Conservation (phyloP, 2,888 invertebrate genomes). For the Pilophorus perplexus region DNA sequence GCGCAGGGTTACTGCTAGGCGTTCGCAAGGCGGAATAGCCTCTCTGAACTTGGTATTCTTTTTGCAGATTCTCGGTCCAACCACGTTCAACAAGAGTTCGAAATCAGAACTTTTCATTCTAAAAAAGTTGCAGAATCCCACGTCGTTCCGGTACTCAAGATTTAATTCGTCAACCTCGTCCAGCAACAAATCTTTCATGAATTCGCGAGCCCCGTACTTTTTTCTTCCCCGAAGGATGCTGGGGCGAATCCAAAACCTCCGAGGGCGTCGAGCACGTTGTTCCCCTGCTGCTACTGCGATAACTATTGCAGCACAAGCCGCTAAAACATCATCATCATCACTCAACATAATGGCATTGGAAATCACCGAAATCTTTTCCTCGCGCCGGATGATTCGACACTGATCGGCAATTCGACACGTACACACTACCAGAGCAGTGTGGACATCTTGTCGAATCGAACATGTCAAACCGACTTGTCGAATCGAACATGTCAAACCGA, state of each 20-base stretch:
- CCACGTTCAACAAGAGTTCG: slow-evolving; percentile 1
- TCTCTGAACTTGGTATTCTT: slow-evolving; percentile 4
- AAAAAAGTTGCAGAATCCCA: slow-evolving; percentile 16
- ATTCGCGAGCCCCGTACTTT: slow-evolving; percentile 4
- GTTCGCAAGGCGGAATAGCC: not conserved
- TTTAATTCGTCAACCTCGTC: slow-evolving; percentile 18
- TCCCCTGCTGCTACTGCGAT: slow-evolving; percentile 7
- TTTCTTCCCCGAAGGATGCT: slow-evolving; percentile 18
- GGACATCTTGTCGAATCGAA: slow-evolving; percentile 7
- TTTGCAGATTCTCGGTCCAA: not conserved
- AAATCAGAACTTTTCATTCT: slow-evolving; percentile 5
- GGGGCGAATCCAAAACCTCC: slow-evolving; percentile 8
- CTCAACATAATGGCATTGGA: slow-evolving; percentile 14
- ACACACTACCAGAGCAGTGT: slow-evolving; percentile 11
- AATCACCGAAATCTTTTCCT: slow-evolving; percentile 15
- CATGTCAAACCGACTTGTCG: slow-evolving; percentile 8
- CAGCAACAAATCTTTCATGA: not conserved
- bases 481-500: slow-evolving; percentile 13
- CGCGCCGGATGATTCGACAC: slow-evolving; percentile 11
- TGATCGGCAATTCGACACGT: no score
- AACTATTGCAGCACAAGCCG: slow-evolving; percentile 11
- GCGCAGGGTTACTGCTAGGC: not conserved
- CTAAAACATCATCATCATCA: slow-evolving; percentile 15
- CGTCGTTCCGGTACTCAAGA: no score
- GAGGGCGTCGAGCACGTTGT: not conserved